Conservation (phyloP, 2,888 invertebrate genomes). For the Ectobius pallidus region DNA sequence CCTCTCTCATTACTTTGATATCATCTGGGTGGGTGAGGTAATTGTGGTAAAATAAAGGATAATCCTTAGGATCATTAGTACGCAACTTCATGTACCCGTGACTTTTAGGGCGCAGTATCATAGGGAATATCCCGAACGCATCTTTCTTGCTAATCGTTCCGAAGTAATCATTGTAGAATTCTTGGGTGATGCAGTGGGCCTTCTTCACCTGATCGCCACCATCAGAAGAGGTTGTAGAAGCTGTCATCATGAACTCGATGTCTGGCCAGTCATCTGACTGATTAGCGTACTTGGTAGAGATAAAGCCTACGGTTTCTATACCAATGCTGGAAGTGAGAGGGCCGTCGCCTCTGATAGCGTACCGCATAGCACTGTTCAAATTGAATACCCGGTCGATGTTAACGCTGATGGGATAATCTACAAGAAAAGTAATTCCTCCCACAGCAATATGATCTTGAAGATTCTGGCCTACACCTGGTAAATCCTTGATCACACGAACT, state of each 20-base stretch:
- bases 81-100: slow-evolving; percentile 56
- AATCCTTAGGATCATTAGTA: slow-evolving; percentile 69
- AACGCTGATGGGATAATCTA: slow-evolving; percentile 80
- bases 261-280: slow-evolving; percentile 89
- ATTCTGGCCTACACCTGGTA: slow-evolving; percentile 85
- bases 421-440: slow-evolving; percentile 79
- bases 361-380: slow-evolving; percentile 79
- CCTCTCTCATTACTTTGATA: slow-evolving; percentile 80
- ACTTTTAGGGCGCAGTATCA: slow-evolving; percentile 85
- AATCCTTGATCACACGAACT: slow-evolving; percentile 73
- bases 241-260: slow-evolving; percentile 88
- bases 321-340: slow-evolving; percentile 87
- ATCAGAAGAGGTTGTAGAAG: slow-evolving; percentile 80
- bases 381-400: slow-evolving; percentile 83
- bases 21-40: slow-evolving; percentile 89
- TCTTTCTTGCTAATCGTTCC: slow-evolving; percentile 74
- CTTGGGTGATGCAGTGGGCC: slow-evolving; percentile 82
- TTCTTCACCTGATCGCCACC: slow-evolving; percentile 68
- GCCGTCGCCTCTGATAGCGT: slow-evolving; percentile 85
- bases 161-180: slow-evolving; percentile 79
- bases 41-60: slow-evolving; percentile 89
- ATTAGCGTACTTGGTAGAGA: slow-evolving; percentile 88
- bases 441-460: slow-evolving; percentile 90
- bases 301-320: slow-evolving; percentile 86
- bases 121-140: slow-evolving; percentile 82